A percentile compares a stretch with the other conserved stretches of the same genome.
These are phyloP conservation scores for Mactromeris polynyma DNA, from an alignment of 2,888 invertebrate species.

Conservation along the genomic window DNA sequence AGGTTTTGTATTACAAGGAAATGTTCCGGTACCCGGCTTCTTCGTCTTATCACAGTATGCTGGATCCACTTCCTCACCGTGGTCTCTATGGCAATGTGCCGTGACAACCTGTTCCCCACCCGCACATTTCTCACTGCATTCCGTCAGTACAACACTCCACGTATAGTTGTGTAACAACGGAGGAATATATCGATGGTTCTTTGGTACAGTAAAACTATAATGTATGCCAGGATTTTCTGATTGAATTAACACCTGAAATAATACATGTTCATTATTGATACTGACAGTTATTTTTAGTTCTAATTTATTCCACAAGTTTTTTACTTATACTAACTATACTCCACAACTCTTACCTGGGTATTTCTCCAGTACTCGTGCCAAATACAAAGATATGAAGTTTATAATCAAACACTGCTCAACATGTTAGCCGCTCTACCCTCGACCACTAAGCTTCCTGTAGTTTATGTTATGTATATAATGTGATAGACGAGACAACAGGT, in stretches of 20 bases:
- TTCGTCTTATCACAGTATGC: conserved; percentile 92
- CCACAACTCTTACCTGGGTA: no score
- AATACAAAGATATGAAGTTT: no score
- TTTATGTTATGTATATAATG: no score
- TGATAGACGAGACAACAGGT: no score
- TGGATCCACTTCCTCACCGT: conserved; percentile 75
- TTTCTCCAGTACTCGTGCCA: no score
- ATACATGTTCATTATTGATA: not conserved
- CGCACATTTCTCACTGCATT: conserved; percentile 95
- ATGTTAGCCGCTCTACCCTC: no score
- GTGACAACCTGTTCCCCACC: conserved; percentile 90
- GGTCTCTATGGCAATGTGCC: conserved; percentile 77
- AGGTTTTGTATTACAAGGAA: conserved; percentile 91
- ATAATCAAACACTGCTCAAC: no score
- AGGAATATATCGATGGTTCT: conserved; percentile 51
- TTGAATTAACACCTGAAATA: conserved; percentile 72
- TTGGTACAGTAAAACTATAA: conserved; percentile 77
- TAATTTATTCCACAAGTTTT: no score
- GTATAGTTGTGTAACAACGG: conserved; percentile 89
- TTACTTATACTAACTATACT: no score
- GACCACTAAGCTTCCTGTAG: no score
- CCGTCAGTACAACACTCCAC: conserved; percentile 93
- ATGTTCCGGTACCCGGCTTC: conserved; percentile 89
- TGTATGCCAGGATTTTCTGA: conserved; percentile 76
- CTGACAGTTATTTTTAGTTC: no score